A percentile compares a stretch with the other conserved stretches of the same genome.
phyloP scores from a whole-genome alignment of 2,888 invertebrate species.

The Drosophila koepferae region DNA sequence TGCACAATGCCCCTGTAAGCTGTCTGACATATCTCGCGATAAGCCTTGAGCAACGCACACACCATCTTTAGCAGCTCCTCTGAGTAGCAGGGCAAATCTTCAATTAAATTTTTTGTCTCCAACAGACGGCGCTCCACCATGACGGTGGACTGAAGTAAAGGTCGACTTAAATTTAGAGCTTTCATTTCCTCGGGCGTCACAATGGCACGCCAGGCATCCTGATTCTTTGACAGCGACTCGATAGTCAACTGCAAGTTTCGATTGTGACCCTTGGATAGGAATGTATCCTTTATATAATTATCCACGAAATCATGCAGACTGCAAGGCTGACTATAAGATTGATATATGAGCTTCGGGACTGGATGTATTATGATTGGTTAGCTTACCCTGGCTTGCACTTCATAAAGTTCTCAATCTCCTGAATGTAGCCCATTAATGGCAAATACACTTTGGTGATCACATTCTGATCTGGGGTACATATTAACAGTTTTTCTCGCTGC shows the following conservation, averaged over 20 bases:
- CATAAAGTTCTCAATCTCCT: slow-evolving; percentile 91
- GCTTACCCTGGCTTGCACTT: slow-evolving; percentile 87
- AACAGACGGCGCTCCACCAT: slow-evolving; percentile 87
- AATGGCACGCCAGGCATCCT: slow-evolving; percentile 92
- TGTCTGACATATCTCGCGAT: slow-evolving; percentile 90
- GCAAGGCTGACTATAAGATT: slow-evolving; percentile 87
- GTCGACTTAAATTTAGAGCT: slow-evolving; percentile 87
- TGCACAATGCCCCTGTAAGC: slow-evolving; percentile 92
- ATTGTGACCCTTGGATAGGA: slow-evolving; percentile 91
- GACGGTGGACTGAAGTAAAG: slow-evolving; percentile 90
- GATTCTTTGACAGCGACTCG: slow-evolving; percentile 90
- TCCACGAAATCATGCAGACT: slow-evolving; percentile 93
- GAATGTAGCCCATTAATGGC: slow-evolving; percentile 92
- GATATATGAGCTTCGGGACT: neutral
- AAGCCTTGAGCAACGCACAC: slow-evolving; percentile 89
- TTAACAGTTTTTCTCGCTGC: slow-evolving; percentile 87
- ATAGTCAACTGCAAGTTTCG: slow-evolving; percentile 86
- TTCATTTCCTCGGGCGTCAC: slow-evolving; percentile 89
- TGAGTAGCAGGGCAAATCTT: slow-evolving; percentile 90
- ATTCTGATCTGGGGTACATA: slow-evolving; percentile 91
- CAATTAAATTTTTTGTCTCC: slow-evolving; percentile 89
- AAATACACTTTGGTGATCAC: slow-evolving; percentile 92
- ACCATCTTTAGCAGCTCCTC: slow-evolving; percentile 91
- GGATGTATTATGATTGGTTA: neutral
- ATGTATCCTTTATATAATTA: slow-evolving; percentile 94